Conservation (phyloP, 2,888 invertebrate species). For the Caenorhabditis uteleia region DNA sequence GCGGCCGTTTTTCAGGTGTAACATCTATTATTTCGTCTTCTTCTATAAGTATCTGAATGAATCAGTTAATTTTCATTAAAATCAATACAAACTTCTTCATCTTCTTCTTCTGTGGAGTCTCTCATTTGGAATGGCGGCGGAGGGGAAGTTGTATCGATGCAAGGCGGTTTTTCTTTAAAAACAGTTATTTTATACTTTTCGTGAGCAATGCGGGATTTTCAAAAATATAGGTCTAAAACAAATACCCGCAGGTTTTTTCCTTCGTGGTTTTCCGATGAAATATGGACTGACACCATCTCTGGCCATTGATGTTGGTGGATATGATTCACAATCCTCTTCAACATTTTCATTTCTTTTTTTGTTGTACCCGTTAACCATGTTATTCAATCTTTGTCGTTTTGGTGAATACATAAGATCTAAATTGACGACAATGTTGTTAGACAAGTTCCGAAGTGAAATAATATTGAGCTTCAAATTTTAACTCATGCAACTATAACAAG, state of each 20-base stretch:
- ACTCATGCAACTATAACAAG: not conserved
- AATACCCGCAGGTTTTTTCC: conserved; percentile 10
- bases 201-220: too few species aligned
- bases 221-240: too few species aligned
- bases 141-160: not conserved
- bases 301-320: conserved; percentile 32
- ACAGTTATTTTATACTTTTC: too few species aligned
- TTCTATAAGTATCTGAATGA: conserved; percentile 25
- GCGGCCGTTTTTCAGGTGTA: not conserved
- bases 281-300: conserved; percentile 31
- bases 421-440: not conserved
- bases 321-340: conserved; percentile 15
- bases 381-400: conserved; percentile 25
- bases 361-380: not conserved
- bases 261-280: conserved; percentile 30
- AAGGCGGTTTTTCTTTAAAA: not conserved
- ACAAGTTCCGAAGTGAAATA: not conserved
- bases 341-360: not conserved
- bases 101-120: conserved; percentile 3
- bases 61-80: conserved; percentile 6
- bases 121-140: not conserved
- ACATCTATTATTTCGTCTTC: conserved; percentile 21
- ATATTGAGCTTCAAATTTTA: not conserved
- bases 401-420: conserved; percentile 15
- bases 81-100: not conserved